Percentiles rank a stretch among this genome's conserved stretches.
These are phyloP conservation scores for Drosophila niveifrons DNA, from an alignment of 2,888 invertebrate genomes.

Conservation along the genomic window DNA sequence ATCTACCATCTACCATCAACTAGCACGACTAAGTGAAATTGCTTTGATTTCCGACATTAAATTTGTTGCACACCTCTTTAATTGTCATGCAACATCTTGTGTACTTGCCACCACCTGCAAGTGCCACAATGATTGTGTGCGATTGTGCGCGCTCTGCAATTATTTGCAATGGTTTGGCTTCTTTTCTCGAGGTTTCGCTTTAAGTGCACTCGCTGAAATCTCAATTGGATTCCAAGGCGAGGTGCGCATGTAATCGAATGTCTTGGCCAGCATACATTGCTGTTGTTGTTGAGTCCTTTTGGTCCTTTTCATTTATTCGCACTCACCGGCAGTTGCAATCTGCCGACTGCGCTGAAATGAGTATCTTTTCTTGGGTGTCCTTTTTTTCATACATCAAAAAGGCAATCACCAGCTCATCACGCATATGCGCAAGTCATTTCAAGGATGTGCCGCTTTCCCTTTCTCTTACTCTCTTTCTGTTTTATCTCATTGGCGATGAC, in stretches of 20 bases:
- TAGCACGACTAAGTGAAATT: constrained; percentile 43
- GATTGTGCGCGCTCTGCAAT: constrained; percentile 35
- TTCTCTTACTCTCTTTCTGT: constrained; percentile 2
- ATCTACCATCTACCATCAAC: constrained; percentile 18
- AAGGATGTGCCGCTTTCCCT: constrained; percentile 12
- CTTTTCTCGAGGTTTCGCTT: constrained; percentile 30
- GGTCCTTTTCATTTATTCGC: constrained; percentile 48
- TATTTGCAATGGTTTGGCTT: constrained; percentile 50
- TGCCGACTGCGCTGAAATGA: constrained; percentile 14
- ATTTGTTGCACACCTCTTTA: constrained; percentile 62
- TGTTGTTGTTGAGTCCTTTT: constrained; percentile 29
- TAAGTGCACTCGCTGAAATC: constrained; percentile 42
- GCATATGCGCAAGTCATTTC: constrained; percentile 6
- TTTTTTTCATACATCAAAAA: background rate
- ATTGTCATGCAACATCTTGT: constrained; percentile 54
- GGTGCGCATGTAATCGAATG: constrained; percentile 41
- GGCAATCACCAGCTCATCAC: constrained; percentile 6
- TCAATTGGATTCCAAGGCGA: constrained; percentile 4
- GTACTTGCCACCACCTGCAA: constrained; percentile 15
- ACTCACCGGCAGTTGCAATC: background rate
- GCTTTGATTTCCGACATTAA: constrained; percentile 78
- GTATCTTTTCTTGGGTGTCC: background rate
- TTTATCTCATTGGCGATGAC: constrained; percentile 4
- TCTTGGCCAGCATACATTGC: constrained; percentile 22
- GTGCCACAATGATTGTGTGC: background rate